Base-by-base conservation (phyloP, 2,113 vertebrate genomes). In the Spermophilus dauricus region DNA sequence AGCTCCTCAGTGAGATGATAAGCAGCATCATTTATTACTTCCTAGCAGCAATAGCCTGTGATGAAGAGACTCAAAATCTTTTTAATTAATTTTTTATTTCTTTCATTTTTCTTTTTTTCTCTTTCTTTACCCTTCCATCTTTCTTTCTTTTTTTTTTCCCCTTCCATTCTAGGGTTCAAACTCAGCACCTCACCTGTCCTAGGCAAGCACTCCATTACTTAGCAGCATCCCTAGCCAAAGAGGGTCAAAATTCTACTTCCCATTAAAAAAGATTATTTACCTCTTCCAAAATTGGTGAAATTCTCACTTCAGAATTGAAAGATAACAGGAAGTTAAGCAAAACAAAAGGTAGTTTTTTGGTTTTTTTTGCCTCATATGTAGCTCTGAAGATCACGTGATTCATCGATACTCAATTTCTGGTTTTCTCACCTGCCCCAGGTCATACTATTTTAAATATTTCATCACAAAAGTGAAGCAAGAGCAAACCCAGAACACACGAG, bases 401-500 rank as follows among this genome's bases (percentile, higher is more conserved):
- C 18, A n/a, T 2, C 70, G 37, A 53, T 24, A 86, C 1, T 0
- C 39, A 69, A 4, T 78, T 17, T 37, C 16, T 58, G 18, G 26
- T 65, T 89, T 13, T 63, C 9, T 85, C 28, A 82, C 34, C 42
- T 91, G 26, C 34, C 17, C 34, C 32, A 63, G 0, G 3, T 34
- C 82, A 45, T 53, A 13, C 22, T 58, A 26, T 10, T 39, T 76
- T 84, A 51, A 95, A 20, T 45, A 61, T 51, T 65, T 73, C 24
- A 12, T 83, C 8, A 89, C 45, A 78, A 65, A 86, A 76, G 39
- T 48, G 58, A 69, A 69, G 5, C 28, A 34, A 42, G 11, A 48
- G 1, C 12, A 7, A 7, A 28, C 0, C 42, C 0, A 58, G 30
- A 17, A 42, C 4, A 6, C 1, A 48, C 8, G 65, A 13, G 32